Evolutionary conservation across 2,888 invertebrate genomes (phyloP).

Genomic region (Neria commutata): DNA sequence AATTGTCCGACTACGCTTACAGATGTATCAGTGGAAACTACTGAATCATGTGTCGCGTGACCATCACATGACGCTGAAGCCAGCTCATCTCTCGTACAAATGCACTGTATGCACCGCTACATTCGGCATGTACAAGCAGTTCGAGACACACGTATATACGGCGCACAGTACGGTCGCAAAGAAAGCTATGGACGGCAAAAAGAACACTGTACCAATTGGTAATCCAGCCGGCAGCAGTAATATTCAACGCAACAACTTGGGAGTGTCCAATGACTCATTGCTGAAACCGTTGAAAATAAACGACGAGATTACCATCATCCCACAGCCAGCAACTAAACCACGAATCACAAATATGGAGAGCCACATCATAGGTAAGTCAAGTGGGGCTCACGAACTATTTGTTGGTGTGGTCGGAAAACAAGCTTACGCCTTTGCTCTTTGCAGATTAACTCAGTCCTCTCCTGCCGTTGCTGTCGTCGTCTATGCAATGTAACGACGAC

Average conservation of each 20-base stretch:
- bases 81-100: conserved; percentile 92
- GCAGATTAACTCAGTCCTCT: conserved; percentile 3
- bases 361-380: conserved; percentile 59
- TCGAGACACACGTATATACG: conserved; percentile 92
- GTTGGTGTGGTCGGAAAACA: neutral
- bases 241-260: conserved; percentile 51
- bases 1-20: too few species aligned
- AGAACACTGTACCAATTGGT: conserved; percentile 44
- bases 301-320: conserved; percentile 88
- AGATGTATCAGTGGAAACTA: conserved; percentile 94
- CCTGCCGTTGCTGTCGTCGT: neutral
- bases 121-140: conserved; percentile 94
- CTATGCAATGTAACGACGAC: neutral
- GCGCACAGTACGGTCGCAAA: conserved; percentile 91
- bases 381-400: neutral
- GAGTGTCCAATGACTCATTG: conserved; percentile 66
- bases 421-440: neutral
- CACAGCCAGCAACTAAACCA: conserved; percentile 72
- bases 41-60: conserved; percentile 90
- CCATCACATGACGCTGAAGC: conserved; percentile 89
- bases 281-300: conserved; percentile 85
- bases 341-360: conserved; percentile 62
- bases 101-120: conserved; percentile 95
- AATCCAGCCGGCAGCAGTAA: conserved; percentile 33
- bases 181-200: conserved; percentile 74